phyloP scores from a whole-genome alignment of 2,113 vertebrate genomes.

The Phylloscopus trochilus region DNA sequence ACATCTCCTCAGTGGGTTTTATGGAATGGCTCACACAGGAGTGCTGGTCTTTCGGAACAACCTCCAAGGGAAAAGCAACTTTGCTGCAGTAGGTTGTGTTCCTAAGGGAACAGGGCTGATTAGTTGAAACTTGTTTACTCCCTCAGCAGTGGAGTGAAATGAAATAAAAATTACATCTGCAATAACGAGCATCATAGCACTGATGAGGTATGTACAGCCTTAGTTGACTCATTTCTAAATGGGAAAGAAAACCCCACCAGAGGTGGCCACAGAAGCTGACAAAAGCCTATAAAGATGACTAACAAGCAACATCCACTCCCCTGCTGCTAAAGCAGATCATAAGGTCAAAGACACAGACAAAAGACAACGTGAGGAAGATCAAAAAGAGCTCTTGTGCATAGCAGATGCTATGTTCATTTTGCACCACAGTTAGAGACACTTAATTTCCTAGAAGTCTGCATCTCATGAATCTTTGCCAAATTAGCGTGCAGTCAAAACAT shows the following conservation, averaged over 20 bases:
- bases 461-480: constrained; percentile 62
- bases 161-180: not conserved
- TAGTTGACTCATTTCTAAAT: not conserved
- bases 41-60: constrained; percentile 64
- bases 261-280: not conserved
- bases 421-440: constrained; percentile 4
- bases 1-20: constrained; percentile 9
- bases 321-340: constrained; percentile 15
- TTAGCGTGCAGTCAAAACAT: constrained; percentile 47
- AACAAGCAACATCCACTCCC: not conserved
- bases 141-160: not conserved
- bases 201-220: not conserved
- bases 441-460: constrained; percentile 56
- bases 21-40: constrained; percentile 71
- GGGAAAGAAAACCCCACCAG: not conserved
- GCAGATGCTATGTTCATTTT: constrained; percentile 13
- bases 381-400: not conserved
- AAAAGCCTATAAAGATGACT: constrained; percentile 25
- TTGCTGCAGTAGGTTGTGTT: constrained; percentile 87
- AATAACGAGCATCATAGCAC: not conserved
- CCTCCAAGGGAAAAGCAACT: constrained; percentile 82
- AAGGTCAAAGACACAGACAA: not conserved
- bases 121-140: not conserved
- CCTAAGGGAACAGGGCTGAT: constrained; percentile 54
- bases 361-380: not conserved